Percentiles rank a stretch among this genome's conserved stretches.
Evolutionary conservation across 2,888 invertebrate species (phyloP).

Genomic region (Camptogramma bilineatum): DNA sequence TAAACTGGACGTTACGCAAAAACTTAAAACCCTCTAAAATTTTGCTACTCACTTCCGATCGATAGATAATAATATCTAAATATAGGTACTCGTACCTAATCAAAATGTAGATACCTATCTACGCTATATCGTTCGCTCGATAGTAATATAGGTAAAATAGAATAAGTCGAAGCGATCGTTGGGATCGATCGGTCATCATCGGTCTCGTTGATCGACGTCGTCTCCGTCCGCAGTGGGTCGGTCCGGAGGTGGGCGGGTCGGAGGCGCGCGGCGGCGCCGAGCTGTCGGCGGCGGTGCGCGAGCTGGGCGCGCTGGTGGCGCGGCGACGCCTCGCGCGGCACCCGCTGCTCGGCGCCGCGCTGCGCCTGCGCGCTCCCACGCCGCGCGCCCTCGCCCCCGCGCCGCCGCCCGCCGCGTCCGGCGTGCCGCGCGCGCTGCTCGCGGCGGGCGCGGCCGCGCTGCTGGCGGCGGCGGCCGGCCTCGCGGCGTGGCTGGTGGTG

Average conservation of each 20-base stretch:
- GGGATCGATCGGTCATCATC: too few relatives aligned
- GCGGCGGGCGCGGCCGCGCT: slow-evolving; percentile 53
- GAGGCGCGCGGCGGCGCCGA: slow-evolving; percentile 57
- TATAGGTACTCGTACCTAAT: too few relatives aligned
- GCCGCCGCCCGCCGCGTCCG: slow-evolving; percentile 48
- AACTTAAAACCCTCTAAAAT: too few relatives aligned
- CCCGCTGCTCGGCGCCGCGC: slow-evolving; percentile 72
- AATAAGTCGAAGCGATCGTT: too few relatives aligned
- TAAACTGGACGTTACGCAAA: too few relatives aligned
- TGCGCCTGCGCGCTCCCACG: slow-evolving; percentile 68
- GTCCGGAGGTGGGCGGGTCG: slow-evolving; percentile 68
- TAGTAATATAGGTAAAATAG: too few relatives aligned
- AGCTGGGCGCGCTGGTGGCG: slow-evolving; percentile 71
- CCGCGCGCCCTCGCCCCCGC: slow-evolving; percentile 70
- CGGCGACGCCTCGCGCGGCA: slow-evolving; percentile 72
- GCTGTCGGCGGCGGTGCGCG: slow-evolving; percentile 67
- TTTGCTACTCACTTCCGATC: too few relatives aligned
- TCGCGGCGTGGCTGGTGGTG: slow-evolving; percentile 54
- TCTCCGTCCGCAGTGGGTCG: slow-evolving; percentile 65
- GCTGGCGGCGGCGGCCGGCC: slow-evolving; percentile 45
- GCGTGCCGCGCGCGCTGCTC: slow-evolving; percentile 49
- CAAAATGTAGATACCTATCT: too few relatives aligned
- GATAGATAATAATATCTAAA: too few relatives aligned
- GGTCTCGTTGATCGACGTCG: too few relatives aligned
- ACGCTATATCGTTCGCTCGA: too few relatives aligned